Base-by-base conservation (phyloP, 2,888 invertebrate species). In the Colostygia pectinataria region DNA sequence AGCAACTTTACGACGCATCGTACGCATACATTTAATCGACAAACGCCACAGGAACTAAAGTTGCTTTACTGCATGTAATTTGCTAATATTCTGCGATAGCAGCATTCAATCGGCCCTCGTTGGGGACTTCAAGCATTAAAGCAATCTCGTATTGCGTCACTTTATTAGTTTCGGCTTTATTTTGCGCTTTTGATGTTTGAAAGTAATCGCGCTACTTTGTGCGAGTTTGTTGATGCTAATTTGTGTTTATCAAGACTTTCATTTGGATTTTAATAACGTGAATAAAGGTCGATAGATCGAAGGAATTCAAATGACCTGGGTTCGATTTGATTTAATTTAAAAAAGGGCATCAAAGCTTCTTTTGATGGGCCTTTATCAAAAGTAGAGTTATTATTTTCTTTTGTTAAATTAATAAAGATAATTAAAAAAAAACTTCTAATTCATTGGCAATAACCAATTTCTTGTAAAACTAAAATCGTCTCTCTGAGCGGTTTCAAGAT, bases 101-200 rank as follows among this genome's bases (percentile, higher is more conserved):
- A 31, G 34, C 34, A 80, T 82, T 86, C 82, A 87, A 88, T 86
- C 82, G 74, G 73, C 80, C 80, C 84, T 84, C 84, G 77, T 78
- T 78, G 76, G 83, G 78, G 76, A 80, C 71, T 77, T 39, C 15
- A 78, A 79, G 76, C 74, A 85, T 88, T 88, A 86, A 87, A 88
- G 85, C 83, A 83, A 85, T 87, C 87, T 83, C 78, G 70, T 72
- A 76, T 77, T 77, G 82, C 81, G 81, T 78, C 84, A 81, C 84
- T 80, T 86, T 88, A 88, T 88, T 89, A 87, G 78, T 82, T 85
- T 74, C 71, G 72, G 74, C 77, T 85, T 83, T 80, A 81, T 81
- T 80, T 78, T 73, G 76, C 71, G 74, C 83, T 83, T 87, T 89
- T 89, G 89, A 88, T 86, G 86, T 87, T 78, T 71, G 65, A 71